phyloP scores from a whole-genome alignment of 1,140 invertebrate species.

The Drosophila persimilis region DNA sequence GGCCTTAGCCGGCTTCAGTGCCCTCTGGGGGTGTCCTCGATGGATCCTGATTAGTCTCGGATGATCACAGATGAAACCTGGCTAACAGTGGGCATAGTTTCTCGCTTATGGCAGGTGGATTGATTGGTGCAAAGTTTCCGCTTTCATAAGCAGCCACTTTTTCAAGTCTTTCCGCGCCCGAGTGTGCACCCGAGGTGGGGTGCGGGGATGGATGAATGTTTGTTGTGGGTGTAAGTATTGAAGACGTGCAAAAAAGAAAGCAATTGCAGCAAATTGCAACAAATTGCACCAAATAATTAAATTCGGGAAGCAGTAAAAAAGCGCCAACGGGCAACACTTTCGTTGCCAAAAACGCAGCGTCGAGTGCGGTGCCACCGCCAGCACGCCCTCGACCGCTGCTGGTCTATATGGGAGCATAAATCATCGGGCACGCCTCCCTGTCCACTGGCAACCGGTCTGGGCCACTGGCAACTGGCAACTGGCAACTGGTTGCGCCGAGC shows the following conservation, averaged over 20 bases:
- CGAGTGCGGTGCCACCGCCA: no score
- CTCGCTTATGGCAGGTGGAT: conserved; percentile 12
- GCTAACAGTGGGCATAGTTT: no score
- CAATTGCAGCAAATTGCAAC: conserved; percentile 63
- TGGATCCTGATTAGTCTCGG: no score
- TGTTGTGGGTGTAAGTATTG: conserved; percentile 11
- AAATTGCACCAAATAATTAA: conserved; percentile 56
- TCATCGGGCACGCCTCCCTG: conserved; percentile 32
- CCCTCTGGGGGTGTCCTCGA: no score
- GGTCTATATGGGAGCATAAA: conserved; percentile 44
- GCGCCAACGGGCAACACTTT: conserved; percentile 60
- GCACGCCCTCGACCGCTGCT: conserved; percentile 20
- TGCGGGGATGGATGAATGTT: neutral
- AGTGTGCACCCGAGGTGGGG: conserved; percentile 33
- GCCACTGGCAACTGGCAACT: conserved; percentile 45
- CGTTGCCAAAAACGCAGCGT: conserved; percentile 55
- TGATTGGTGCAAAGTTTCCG: conserved; percentile 77
- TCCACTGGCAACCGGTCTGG: conserved; percentile 13
- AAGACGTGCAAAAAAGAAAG: conserved; percentile 40
- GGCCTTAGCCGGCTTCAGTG: no score
- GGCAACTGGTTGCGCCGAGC: conserved; percentile 41
- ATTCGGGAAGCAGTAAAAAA: conserved; percentile 57
- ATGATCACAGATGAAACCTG: no score
- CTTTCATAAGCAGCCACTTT: conserved; percentile 76
- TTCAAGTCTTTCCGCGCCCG: conserved; percentile 50